A percentile compares a stretch with the other conserved stretches of the same genome.
Conservation (phyloP, 2,113 vertebrate species). For the Chloebia gouldiae region DNA sequence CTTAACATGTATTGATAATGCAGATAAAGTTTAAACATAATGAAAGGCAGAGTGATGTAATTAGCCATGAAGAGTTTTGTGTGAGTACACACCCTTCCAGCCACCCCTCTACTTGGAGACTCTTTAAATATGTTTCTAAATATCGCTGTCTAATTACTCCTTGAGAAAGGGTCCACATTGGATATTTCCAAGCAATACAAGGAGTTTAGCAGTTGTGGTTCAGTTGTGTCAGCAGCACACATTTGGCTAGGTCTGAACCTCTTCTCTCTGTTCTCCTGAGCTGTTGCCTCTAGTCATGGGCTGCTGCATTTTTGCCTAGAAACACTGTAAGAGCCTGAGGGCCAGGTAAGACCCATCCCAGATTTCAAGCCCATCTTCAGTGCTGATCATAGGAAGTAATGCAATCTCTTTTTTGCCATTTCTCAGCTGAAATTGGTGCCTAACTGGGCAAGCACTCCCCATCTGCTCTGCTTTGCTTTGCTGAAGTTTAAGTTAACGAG, state of each 20-base stretch:
- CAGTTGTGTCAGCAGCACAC: not conserved
- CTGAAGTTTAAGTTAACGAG: conserved; percentile 56
- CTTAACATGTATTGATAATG: not conserved
- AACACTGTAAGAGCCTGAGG: not conserved
- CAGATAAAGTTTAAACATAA: not conserved
- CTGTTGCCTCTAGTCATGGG: not conserved
- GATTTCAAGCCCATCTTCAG: not conserved
- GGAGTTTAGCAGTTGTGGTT: not conserved
- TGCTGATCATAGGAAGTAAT: conserved; percentile 41
- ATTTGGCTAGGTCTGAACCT: not conserved
- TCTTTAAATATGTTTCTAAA: not conserved
- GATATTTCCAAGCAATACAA: not conserved
- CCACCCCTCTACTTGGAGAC: not conserved
- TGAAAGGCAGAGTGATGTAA: not conserved
- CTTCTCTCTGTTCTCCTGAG: not conserved
- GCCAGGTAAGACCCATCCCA: not conserved
- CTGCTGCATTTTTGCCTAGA: conserved; percentile 23
- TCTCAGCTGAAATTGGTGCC: conserved; percentile 40
- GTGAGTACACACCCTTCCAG: not conserved
- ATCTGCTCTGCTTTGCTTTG: conserved; percentile 54
- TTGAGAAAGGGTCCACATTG: not conserved
- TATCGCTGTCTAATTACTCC: not conserved
- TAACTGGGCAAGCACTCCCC: conserved; percentile 23
- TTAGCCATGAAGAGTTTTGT: not conserved
- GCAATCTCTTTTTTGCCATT: conserved; percentile 12